Conservation (phyloP, 2,797 vertebrate species). For the Anas bernieri region DNA sequence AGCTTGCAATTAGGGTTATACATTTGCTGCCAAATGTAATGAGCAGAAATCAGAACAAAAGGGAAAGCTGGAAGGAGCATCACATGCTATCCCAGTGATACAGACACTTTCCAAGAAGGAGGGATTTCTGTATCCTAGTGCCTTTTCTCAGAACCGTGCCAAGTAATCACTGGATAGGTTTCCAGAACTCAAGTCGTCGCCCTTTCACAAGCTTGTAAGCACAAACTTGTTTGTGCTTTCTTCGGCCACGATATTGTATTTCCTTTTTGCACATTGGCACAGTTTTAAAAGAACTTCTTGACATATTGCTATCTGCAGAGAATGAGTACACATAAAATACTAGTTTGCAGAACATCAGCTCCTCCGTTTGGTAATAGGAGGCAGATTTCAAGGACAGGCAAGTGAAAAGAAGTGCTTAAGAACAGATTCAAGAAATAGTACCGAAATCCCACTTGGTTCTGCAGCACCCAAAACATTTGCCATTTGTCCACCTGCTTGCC, state of each 20-base stretch:
- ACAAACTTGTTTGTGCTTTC: not conserved
- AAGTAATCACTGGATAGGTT: not conserved
- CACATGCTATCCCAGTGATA: not conserved
- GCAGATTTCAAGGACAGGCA: constrained; percentile 33
- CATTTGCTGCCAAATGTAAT: not conserved
- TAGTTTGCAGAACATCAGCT: constrained; percentile 62
- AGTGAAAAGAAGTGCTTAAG: not conserved
- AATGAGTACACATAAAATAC: not conserved
- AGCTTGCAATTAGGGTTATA: not conserved
- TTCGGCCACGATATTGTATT: not conserved
- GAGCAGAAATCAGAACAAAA: not conserved
- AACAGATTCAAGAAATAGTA: not conserved
- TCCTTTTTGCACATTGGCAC: not conserved
- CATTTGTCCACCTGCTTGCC: not conserved
- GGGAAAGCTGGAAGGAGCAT: not conserved
- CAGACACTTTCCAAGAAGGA: not conserved
- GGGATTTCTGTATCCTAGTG: not conserved
- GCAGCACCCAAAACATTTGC: not conserved
- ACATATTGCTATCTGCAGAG: not conserved
- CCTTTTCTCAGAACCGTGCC: not conserved
- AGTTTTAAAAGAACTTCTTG: not conserved
- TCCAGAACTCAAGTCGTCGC: not conserved
- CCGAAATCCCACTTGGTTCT: not conserved
- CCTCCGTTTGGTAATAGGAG: constrained; percentile 36
- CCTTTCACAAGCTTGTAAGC: not conserved